phyloP scores from a whole-genome alignment of 2,888 invertebrate genomes.

The Leptura quadrifasciata region DNA sequence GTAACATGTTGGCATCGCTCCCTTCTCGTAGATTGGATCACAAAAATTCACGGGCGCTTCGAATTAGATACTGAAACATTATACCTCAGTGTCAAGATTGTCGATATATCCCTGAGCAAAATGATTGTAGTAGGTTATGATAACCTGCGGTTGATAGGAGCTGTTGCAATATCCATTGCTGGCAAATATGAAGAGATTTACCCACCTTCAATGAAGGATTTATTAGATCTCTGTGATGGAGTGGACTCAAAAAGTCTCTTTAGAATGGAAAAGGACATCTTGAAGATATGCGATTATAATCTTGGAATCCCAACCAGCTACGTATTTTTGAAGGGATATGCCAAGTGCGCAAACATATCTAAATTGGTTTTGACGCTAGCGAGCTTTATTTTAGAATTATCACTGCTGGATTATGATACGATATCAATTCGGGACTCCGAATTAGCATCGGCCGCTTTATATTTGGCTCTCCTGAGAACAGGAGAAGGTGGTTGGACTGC shows the following conservation, averaged over 20 bases:
- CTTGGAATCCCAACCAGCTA: conserved; percentile 98
- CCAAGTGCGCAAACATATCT: conserved; percentile 89
- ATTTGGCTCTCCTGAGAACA: conserved; percentile 92
- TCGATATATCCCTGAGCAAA: conserved; percentile 89
- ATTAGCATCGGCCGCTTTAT: conserved; percentile 91
- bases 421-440: conserved; percentile 88
- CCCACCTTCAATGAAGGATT: conserved; percentile 95
- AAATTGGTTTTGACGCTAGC: conserved; percentile 96
- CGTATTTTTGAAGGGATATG: conserved; percentile 95
- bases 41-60: conserved; percentile 97
- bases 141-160: conserved; percentile 92
- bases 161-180: conserved; percentile 93
- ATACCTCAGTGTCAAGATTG: conserved; percentile 96
- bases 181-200: conserved; percentile 98
- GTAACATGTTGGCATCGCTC: conserved; percentile 93
- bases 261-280: conserved; percentile 91
- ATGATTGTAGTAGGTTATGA: conserved; percentile 86
- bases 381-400: conserved; percentile 94
- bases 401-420: conserved; percentile 93
- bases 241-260: conserved; percentile 90
- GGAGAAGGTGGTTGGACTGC: conserved; percentile 83
- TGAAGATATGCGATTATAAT: conserved; percentile 90
- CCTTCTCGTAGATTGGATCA: conserved; percentile 98
- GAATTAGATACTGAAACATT: conserved; percentile 99
- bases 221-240: conserved; percentile 97